phyloP scores from a whole-genome alignment of 2,113 vertebrate genomes.

The Macquaria ambigua region DNA sequence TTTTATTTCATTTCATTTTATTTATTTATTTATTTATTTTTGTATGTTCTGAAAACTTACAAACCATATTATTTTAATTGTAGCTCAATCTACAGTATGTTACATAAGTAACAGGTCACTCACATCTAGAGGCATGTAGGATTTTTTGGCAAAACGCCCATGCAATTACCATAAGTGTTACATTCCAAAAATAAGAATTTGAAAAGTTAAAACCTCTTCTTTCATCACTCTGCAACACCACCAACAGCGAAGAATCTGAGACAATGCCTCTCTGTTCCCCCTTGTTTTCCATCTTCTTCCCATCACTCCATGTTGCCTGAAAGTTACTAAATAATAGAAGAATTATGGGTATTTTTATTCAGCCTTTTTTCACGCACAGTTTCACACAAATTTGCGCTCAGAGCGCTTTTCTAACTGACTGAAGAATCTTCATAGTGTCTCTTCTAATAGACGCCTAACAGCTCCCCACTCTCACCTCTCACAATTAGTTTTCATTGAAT shows the following conservation, averaged over 20 bases:
- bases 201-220: slow-evolving; percentile 10
- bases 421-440: slow-evolving; percentile 68
- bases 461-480: slow-evolving; percentile 63
- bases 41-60: not conserved
- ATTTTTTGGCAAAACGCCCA: not conserved
- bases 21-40: not conserved
- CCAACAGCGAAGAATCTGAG: slow-evolving; percentile 24
- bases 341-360: slow-evolving; percentile 81
- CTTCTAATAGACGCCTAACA: slow-evolving; percentile 76
- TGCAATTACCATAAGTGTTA: not conserved
- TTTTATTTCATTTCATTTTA: not conserved
- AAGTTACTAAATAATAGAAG: slow-evolving; percentile 86
- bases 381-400: slow-evolving; percentile 83
- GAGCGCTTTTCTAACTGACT: slow-evolving; percentile 80
- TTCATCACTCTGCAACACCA: slow-evolving; percentile 17
- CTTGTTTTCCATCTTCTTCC: slow-evolving; percentile 59
- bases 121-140: not conserved
- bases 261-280: slow-evolving; percentile 33
- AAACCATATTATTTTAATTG: not conserved
- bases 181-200: not conserved
- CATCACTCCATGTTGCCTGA: slow-evolving; percentile 71
- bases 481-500: slow-evolving; percentile 87
- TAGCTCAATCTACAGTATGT: not conserved
- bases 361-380: slow-evolving; percentile 83
- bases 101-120: not conserved